phyloP scores from a whole-genome alignment of 2,888 invertebrate genomes.

The Sialis lutaria region DNA sequence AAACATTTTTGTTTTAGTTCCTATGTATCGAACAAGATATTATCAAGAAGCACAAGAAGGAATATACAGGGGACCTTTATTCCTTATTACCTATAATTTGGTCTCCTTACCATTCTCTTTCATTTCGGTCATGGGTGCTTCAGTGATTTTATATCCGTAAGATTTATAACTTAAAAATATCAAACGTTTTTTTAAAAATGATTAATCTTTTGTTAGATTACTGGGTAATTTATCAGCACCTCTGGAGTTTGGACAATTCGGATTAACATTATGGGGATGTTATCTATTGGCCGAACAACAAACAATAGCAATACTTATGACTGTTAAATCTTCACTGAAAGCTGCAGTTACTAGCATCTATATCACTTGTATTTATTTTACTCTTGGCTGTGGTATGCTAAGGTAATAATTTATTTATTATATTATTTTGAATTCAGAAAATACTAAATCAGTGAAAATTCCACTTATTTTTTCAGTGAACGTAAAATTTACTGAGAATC shows the following conservation, averaged over 20 bases:
- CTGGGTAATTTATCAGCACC: constrained; percentile 35
- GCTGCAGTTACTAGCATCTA: constrained; percentile 68
- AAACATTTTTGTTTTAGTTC: constrained; percentile 32
- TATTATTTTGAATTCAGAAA: no score
- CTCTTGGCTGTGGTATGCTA: constrained; percentile 59
- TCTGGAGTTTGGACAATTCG: constrained; percentile 46
- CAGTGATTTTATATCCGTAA: constrained; percentile 58
- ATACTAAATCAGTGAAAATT: no score
- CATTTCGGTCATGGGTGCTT: constrained; percentile 50
- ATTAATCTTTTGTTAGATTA: constrained; percentile 25
- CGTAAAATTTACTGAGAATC: no score
- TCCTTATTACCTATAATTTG: constrained; percentile 65
- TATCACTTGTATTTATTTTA: constrained; percentile 50
- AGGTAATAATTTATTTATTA: constrained; percentile 30
- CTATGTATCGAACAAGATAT: constrained; percentile 74
- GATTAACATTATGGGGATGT: constrained; percentile 65
- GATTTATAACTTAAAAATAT: constrained; percentile 15
- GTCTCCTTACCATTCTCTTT: constrained; percentile 71
- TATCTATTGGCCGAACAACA: constrained; percentile 75
- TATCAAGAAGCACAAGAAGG: constrained; percentile 85
- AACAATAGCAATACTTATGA: constrained; percentile 62
- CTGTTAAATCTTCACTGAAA: constrained; percentile 59
- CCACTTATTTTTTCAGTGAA: no score
- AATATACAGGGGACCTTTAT: constrained; percentile 69
- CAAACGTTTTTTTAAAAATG: neutral